Percentiles rank a stretch among this genome's conserved stretches.
Evolutionary conservation across 2,888 invertebrate genomes (phyloP).

Genomic region (Drosophila birchii): DNA sequence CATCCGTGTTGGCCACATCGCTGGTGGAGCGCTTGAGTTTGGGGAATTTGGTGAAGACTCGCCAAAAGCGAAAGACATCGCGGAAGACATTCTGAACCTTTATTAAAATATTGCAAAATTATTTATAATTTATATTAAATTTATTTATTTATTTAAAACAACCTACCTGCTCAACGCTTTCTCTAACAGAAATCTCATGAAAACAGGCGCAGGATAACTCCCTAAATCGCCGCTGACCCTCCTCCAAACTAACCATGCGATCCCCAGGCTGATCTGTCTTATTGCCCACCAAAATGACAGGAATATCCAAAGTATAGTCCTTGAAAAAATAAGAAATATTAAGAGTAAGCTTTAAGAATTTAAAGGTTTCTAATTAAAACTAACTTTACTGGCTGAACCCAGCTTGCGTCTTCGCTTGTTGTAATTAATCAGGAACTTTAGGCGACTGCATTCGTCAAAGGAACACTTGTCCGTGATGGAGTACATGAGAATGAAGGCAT

Average conservation of each 20-base stretch:
- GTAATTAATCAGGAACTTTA: slow-evolving; percentile 93
- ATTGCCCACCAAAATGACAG: slow-evolving; percentile 93
- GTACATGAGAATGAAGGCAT: slow-evolving; percentile 94
- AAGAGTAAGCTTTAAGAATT: not conserved
- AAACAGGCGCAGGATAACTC: slow-evolving; percentile 93
- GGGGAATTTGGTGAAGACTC: slow-evolving; percentile 89
- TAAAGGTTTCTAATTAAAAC: slow-evolving; percentile 32
- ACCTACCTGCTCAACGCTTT: slow-evolving; percentile 91
- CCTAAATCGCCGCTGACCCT: slow-evolving; percentile 90
- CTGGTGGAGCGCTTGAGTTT: slow-evolving; percentile 87
- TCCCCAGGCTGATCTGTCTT: slow-evolving; percentile 92
- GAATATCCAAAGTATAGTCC: slow-evolving; percentile 88
- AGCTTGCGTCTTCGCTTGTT: slow-evolving; percentile 90
- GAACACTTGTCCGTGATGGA: slow-evolving; percentile 95
- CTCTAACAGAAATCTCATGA: slow-evolving; percentile 93
- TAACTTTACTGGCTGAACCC: slow-evolving; percentile 87
- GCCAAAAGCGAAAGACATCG: slow-evolving; percentile 91
- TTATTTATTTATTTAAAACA: not conserved
- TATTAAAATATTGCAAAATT: not conserved
- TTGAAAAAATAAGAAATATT: slow-evolving; percentile 78
- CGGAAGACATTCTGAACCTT: slow-evolving; percentile 91
- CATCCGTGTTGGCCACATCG: slow-evolving; percentile 85
- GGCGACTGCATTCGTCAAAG: slow-evolving; percentile 93
- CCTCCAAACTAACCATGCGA: slow-evolving; percentile 91
- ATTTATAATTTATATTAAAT: not conserved